Percentiles rank a stretch among this genome's conserved stretches.
These are phyloP conservation scores for Sinella curviseta DNA, from an alignment of 1,140 invertebrate genomes.

Conservation along the genomic window DNA sequence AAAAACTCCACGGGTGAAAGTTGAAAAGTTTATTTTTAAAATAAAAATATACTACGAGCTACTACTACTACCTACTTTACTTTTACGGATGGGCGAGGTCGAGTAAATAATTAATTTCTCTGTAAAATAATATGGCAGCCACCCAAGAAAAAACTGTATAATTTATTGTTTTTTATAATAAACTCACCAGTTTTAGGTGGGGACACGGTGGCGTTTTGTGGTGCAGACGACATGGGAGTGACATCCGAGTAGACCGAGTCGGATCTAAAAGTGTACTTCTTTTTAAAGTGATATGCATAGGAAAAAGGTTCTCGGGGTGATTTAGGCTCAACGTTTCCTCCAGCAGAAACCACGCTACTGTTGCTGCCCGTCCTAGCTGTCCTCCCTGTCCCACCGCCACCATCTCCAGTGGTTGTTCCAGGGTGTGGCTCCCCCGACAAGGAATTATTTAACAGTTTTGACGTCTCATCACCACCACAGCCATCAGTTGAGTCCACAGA, in stretches of 20 bases:
- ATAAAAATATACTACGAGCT: no score
- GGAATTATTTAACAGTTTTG: constrained; percentile 1
- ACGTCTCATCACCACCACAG: not conserved
- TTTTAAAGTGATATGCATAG: constrained; percentile 35
- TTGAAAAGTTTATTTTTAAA: no score
- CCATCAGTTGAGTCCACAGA: constrained; percentile 8
- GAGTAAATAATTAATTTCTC: no score
- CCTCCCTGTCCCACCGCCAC: not conserved
- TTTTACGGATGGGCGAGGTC: no score
- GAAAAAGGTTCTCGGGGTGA: constrained; percentile 7
- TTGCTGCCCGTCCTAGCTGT: not conserved
- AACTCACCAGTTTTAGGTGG: constrained; percentile 37
- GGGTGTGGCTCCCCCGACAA: not conserved
- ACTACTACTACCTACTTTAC: no score
- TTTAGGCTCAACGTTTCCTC: constrained; percentile 13
- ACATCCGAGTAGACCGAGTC: constrained; percentile 50
- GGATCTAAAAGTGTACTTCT: constrained; percentile 45
- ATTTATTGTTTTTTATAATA: not conserved
- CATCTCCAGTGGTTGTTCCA: not conserved
- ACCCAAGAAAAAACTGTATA: no score
- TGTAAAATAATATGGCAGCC: no score
- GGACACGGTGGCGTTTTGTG: constrained; percentile 12
- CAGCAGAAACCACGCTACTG: not conserved
- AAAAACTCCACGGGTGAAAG: no score
- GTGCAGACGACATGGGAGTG: constrained; percentile 40